Evolutionary conservation across 2,888 invertebrate genomes (phyloP), one percentile per base, ranked within the genome.

Genomic region (Leptura quadrifasciata): DNA sequence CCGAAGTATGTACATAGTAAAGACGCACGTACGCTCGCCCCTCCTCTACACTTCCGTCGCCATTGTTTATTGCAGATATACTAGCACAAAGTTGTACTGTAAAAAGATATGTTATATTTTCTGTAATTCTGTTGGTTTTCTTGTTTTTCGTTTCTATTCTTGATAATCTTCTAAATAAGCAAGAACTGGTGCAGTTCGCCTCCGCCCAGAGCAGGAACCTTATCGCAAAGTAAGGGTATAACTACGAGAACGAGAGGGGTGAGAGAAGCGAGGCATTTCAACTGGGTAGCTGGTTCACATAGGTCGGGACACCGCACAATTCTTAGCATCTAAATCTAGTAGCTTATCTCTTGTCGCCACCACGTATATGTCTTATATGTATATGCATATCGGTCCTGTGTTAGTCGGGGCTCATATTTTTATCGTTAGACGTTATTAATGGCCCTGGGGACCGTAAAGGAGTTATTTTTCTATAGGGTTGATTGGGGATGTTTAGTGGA

Each of bases 301-400:
- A 76, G 76, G 75, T 77, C 77, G 74, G 72, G 77, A 65, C 69
- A 77, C 78, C 76, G 75, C 77, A 76, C 80, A 80, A 79, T 80
- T 80, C 80, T 76, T 78, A 75, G 76, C 76, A 77, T 76, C 75
- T 79, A 80, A 82, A 82, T 80, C 80, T 80, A 74, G 74, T 27
- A 60, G 80, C 82, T 82, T 82, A 82, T 82, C 82, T 81, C 73
- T 68, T 76, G 76, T 81, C 81, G 77, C 76, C 81, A 80, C 79
- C 76, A 74, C 79, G 79, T 79, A 75, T 76, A 75, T 76, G 79
- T 79, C 76, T 79, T 78, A 80, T 78, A 80, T 80, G 76, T 78
- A 75, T 77, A 68, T 73, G 72, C 73, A 72, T 69, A 60, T 58
- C 69, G 57, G 63, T 31, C 39, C 10, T 35, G 35, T 18, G 57